Evolutionary conservation across 2,797 vertebrate species (phyloP), one percentile per base, ranked within the genome.

Genomic region (Chelon labrosus): DNA sequence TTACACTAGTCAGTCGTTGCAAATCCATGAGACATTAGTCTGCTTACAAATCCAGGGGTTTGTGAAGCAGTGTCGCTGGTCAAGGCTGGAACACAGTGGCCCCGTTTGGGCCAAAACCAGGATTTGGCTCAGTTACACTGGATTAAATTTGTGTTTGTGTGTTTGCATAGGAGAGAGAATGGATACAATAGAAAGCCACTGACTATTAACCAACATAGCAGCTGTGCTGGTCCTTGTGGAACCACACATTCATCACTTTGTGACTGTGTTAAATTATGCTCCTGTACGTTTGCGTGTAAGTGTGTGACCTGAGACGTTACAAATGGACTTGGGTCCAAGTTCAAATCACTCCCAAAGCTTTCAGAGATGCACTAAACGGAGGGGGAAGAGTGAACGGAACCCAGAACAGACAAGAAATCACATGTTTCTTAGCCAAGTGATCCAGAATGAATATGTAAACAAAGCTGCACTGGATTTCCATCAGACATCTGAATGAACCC

Each of bases 361-460:
- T 71, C 42, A 41, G 62, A 75, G 84, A 82, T 55, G 51, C 5
- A 51, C 42, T 66, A 62, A 87, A 86, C 75, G 37, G n/a, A 76
- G 27, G 50, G 66, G 37, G 82, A 81, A 79, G 13, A 52, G 47
- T 46, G 53, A 75, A 70, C 1, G 6, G 54, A 70, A 72, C 41
- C 41, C 49, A 65, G 25, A 27, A 37, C 63, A 27, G 59, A 79
- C 8, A 65, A 75, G 49, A 68, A 76, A 71, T 73, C 25, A 19
- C 64, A 80, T 17, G 10, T 22, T 82, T 75, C 42, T 19, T 44
- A 75, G 73, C 62, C 74, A 82, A 74, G 72, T 80, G 46, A 78
- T 82, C 65, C 41, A 79, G 64, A 86, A 87, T 78, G 61, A 84
- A 80, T 75, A 70, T 76, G 62, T 86, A 87, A 88, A 86, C 84